Conservation (phyloP, 2,113 vertebrate genomes). For the Hippoglossus stenolepis region DNA sequence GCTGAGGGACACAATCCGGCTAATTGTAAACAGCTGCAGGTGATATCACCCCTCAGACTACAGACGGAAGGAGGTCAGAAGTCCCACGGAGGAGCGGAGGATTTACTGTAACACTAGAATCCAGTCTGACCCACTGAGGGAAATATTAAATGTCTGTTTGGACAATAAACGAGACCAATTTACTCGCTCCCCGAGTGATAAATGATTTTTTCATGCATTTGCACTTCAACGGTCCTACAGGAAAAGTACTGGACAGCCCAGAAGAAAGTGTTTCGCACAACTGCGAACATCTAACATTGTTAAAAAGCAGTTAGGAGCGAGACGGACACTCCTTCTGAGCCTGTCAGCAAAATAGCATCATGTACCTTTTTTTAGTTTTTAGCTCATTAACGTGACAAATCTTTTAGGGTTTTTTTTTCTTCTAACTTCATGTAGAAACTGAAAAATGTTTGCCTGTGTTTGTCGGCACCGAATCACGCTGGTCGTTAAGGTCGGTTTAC, state of each 20-base stretch:
- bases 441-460: not conserved
- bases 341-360: conserved; percentile 15
- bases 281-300: no score
- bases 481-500: not conserved
- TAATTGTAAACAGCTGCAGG: conserved; percentile 76
- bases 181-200: conserved; percentile 38
- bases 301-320: no score
- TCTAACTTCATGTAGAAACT: not conserved
- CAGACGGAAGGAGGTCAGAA: conserved; percentile 21
- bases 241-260: not conserved
- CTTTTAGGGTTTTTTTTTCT: no score
- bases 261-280: not conserved
- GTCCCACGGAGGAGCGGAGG: conserved; percentile 40
- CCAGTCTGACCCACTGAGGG: not conserved
- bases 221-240: conserved; percentile 32
- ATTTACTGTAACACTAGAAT: conserved; percentile 28
- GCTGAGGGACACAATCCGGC: conserved; percentile 49
- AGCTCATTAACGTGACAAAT: no score
- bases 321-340: not conserved
- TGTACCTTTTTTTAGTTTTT: not conserved
- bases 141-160: conserved; percentile 43
- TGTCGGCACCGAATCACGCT: conserved; percentile 19
- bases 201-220: not conserved
- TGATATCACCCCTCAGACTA: conserved; percentile 66
- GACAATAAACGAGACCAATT: conserved; percentile 56